These are phyloP conservation scores for Nudaria mundana DNA, from an alignment of 2,888 invertebrate genomes.

Conservation along the genomic window DNA sequence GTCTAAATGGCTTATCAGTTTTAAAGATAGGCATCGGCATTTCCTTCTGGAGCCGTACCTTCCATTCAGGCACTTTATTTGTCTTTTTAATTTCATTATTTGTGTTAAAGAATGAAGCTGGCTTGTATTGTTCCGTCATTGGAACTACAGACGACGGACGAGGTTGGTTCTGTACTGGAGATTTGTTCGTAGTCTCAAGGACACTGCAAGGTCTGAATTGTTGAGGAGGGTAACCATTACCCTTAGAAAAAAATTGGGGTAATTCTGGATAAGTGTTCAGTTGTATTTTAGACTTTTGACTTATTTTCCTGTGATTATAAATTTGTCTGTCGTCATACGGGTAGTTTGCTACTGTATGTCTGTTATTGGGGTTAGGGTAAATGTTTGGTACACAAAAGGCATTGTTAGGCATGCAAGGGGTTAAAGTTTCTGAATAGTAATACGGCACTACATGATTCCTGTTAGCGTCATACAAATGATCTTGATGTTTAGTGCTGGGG, in stretches of 20 bases:
- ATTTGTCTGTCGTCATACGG: slow-evolving; percentile 60
- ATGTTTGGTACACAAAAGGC: slow-evolving; percentile 55
- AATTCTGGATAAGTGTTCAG: slow-evolving; percentile 51
- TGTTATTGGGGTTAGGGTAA: slow-evolving; percentile 43
- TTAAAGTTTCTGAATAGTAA: slow-evolving; percentile 72
- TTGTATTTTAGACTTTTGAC: slow-evolving; percentile 47
- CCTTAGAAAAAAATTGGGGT: slow-evolving; percentile 49
- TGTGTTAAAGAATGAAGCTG: slow-evolving; percentile 66
- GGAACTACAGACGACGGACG: slow-evolving; percentile 73
- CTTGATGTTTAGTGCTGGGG: slow-evolving; percentile 61
- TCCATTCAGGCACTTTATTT: slow-evolving; percentile 69
- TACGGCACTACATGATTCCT: slow-evolving; percentile 76
- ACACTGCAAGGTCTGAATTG: slow-evolving; percentile 71
- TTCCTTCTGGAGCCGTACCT: slow-evolving; percentile 62
- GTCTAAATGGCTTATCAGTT: slow-evolving; percentile 61
- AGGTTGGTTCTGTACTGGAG: slow-evolving; percentile 50
- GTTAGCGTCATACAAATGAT: slow-evolving; percentile 80
- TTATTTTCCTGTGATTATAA: slow-evolving; percentile 52
- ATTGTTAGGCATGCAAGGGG: slow-evolving; percentile 70
- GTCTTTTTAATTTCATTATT: slow-evolving; percentile 48
- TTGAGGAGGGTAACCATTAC: slow-evolving; percentile 48
- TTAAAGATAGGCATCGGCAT: slow-evolving; percentile 50
- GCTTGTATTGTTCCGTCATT: slow-evolving; percentile 66
- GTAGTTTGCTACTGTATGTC: slow-evolving; percentile 61
- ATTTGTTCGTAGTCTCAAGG: slow-evolving; percentile 58